Evolutionary conservation across 1,140 invertebrate species (phyloP), one percentile per base, ranked within the genome.

Genomic region (Drosophila bocki): DNA sequence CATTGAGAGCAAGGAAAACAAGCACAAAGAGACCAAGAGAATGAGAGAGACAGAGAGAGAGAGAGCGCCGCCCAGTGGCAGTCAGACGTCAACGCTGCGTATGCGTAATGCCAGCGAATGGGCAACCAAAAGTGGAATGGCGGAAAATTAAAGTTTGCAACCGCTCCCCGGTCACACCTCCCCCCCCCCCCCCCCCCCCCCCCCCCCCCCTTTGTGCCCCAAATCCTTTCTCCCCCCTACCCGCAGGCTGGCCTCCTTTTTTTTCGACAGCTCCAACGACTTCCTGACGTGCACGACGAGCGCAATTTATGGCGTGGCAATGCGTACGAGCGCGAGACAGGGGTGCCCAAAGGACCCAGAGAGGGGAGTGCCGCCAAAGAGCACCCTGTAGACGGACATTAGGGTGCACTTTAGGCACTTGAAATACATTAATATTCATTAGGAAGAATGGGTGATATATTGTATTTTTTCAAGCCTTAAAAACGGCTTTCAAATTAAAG

Each of bases 81-180:
- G 84, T 77, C 80, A 82, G 32, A 57, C 41, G 47, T 63, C 33
- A 45, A 88, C 85, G 75, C 59, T 79, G 78, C 81, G 85, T 90
- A 85, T 90, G 85, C 82, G 85, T 81, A 90, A 90, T 84, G 60
- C 75, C 63, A 71, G 64, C 84, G 71, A 82, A 85, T 53, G n/a
- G 19, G 44, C 62, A 64, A 50, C 42, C 62, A 59, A 88, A 88
- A 88, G 59, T 84, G 75, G 82, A 82, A 90, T 82, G 82, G 47
- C 71, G 75, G 78, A 79, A 90, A 85, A 85, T 85, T 88, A 80
- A 85, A 85, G 75, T 80, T 82, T 68, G 53, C 53, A 37, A 29
- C 44, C 50, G 60, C 62, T 50, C 50, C 41, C 59, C 54, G 35
- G 47, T 42, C 15, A 22, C 62, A n/a, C n/a, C n/a, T n/a, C 51